These are phyloP conservation scores for Hycleus cichorii DNA, from an alignment of 1,140 invertebrate species.

Conservation along the genomic window DNA sequence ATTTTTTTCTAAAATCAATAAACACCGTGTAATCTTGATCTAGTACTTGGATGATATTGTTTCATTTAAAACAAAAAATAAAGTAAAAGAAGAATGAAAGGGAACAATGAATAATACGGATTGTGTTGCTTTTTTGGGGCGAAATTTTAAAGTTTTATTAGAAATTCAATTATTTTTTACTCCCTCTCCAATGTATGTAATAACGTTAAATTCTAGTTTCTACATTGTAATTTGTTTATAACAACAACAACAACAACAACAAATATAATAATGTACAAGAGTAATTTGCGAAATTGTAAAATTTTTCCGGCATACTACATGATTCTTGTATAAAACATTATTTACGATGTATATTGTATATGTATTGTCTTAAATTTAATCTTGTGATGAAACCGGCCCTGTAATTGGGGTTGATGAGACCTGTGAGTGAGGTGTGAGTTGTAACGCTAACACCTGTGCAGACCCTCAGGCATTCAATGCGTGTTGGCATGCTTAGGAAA, in stretches of 20 bases:
- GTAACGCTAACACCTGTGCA: conserved; percentile 31
- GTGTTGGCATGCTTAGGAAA: conserved; percentile 27
- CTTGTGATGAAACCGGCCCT: conserved; percentile 32
- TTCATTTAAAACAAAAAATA: too few species aligned
- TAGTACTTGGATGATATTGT: too few species aligned
- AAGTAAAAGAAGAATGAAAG: too few species aligned
- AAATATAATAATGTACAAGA: conserved; percentile 4
- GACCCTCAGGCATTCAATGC: conserved; percentile 22
- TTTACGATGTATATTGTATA: conserved; percentile 17
- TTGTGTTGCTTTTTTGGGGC: too few species aligned
- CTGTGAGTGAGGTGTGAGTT: conserved; percentile 29
- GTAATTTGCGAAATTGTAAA: conserved; percentile 2
- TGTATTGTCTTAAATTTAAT: conserved; percentile 36
- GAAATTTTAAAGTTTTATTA: too few species aligned
- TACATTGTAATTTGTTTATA: background rate
- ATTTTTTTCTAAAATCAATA: too few species aligned
- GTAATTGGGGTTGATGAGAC: conserved; percentile 24
- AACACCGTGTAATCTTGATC: too few species aligned
- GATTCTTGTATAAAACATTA: conserved; percentile 15
- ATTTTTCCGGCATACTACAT: conserved; percentile 10
- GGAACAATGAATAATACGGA: too few species aligned
- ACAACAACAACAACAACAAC: too few species aligned
- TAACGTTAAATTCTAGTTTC: conserved; percentile 10
- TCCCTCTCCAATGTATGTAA: conserved; percentile 1
- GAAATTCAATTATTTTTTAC: background rate